A percentile compares a stretch with the other conserved stretches of the same genome.
phyloP scores from a whole-genome alignment of 2,888 invertebrate species.

The Perdita meconis region DNA sequence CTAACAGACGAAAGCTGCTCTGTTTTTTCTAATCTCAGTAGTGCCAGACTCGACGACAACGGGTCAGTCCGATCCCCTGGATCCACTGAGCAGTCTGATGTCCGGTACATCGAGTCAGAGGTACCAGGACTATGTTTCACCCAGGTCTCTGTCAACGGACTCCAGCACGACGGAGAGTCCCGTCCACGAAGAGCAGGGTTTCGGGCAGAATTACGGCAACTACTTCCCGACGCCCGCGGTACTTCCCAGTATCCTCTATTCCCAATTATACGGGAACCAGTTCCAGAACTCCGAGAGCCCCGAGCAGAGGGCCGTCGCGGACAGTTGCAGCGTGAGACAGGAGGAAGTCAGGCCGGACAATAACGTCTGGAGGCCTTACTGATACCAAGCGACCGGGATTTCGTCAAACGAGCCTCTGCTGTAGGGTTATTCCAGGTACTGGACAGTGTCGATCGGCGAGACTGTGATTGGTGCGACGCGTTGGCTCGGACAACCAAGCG shows the following conservation, averaged over 20 bases:
- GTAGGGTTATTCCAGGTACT: constrained; percentile 18
- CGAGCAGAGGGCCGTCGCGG: constrained; percentile 81
- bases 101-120: constrained; percentile 77
- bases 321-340: constrained; percentile 80
- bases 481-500: constrained; percentile 41
- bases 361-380: constrained; percentile 83
- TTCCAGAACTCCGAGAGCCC: constrained; percentile 81
- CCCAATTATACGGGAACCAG: constrained; percentile 90
- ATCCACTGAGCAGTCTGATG: constrained; percentile 80
- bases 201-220: constrained; percentile 87
- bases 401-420: constrained; percentile 22
- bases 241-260: constrained; percentile 92
- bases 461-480: constrained; percentile 59
- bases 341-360: constrained; percentile 83
- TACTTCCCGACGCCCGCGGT: constrained; percentile 88
- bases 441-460: constrained; percentile 36
- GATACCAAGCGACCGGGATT: constrained; percentile 57
- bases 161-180: constrained; percentile 94
- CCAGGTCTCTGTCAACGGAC: constrained; percentile 92
- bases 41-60: constrained; percentile 90
- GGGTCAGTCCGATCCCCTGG: constrained; percentile 81
- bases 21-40: constrained; percentile 53
- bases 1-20: constrained; percentile 12
- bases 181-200: constrained; percentile 91
- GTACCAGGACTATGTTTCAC: constrained; percentile 84